A percentile compares a stretch with the other conserved stretches of the same genome.
These are phyloP conservation scores for Drosophila quinaria DNA, from an alignment of 2,888 invertebrate species.

Conservation along the genomic window DNA sequence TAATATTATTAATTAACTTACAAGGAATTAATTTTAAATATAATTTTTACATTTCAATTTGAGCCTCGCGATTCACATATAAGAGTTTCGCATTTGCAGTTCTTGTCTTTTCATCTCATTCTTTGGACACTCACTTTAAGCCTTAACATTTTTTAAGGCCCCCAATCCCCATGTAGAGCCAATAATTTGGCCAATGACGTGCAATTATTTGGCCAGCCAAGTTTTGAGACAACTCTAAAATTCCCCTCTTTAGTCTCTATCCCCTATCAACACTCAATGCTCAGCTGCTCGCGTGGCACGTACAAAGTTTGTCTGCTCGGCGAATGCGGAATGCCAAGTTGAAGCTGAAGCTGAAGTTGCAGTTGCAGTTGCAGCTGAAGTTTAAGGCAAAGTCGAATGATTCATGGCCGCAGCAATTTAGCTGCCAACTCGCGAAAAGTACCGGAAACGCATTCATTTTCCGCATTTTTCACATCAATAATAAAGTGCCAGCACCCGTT, in stretches of 20 bases:
- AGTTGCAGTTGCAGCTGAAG: conserved; percentile 23
- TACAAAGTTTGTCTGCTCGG: conserved; percentile 74
- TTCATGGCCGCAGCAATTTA: conserved; percentile 75
- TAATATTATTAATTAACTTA: too few relatives aligned
- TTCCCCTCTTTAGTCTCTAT: not conserved
- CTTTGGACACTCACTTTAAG: conserved; percentile 1
- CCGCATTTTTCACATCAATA: conserved; percentile 79
- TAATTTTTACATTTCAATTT: not conserved
- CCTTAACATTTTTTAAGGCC: conserved; percentile 5
- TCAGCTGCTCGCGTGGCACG: conserved; percentile 61
- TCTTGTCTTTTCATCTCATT: not conserved
- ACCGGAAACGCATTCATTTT: conserved; percentile 79
- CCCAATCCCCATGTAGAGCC: conserved; percentile 38
- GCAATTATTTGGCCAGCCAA: conserved; percentile 75
- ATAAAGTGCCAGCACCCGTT: conserved; percentile 61
- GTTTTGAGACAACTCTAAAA: conserved; percentile 48
- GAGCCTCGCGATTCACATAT: not conserved
- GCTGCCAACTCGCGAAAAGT: conserved; percentile 79
- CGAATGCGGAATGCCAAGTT: conserved; percentile 51
- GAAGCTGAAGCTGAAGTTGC: conserved; percentile 23
- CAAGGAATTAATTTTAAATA: too few relatives aligned
- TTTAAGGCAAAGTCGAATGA: conserved; percentile 60
- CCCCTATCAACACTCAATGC: not conserved
- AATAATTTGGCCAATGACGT: conserved; percentile 78
- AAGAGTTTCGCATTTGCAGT: not conserved